A percentile compares a stretch with the other conserved stretches of the same genome.
These are phyloP conservation scores for Pardosa pseudoannulata DNA, from an alignment of 2,888 invertebrate genomes.

Conservation along the genomic window DNA sequence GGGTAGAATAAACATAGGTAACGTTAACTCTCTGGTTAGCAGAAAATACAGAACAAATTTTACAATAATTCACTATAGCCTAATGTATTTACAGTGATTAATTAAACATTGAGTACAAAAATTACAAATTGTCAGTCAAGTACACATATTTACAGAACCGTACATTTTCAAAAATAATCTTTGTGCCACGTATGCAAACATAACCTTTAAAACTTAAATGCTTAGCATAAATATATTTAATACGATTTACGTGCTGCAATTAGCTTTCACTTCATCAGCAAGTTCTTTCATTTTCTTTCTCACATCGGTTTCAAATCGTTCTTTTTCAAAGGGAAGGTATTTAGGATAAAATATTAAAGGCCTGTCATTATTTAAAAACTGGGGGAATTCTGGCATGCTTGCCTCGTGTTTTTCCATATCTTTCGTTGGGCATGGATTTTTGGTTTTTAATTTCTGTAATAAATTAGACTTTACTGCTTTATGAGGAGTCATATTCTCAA, in stretches of 20 bases:
- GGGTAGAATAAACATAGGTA: too few relatives aligned
- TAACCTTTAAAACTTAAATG: too few relatives aligned
- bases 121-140: too few relatives aligned
- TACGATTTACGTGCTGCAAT: not conserved
- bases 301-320: conserved; percentile 16
- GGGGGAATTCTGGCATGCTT: not conserved
- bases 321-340: conserved; percentile 32
- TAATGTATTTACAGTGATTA: too few relatives aligned
- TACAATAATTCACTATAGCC: too few relatives aligned
- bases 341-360: conserved; percentile 28
- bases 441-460: not conserved
- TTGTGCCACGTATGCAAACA: too few relatives aligned
- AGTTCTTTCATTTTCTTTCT: conserved; percentile 11
- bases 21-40: too few relatives aligned
- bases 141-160: too few relatives aligned
- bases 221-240: too few relatives aligned
- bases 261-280: not conserved
- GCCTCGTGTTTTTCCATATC: not conserved
- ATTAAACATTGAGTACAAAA: too few relatives aligned
- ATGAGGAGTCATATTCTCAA: not conserved
- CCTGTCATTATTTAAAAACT: conserved; percentile 14
- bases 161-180: too few relatives aligned
- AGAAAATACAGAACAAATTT: too few relatives aligned
- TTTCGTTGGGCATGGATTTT: not conserved
- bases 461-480: not conserved